Evolutionary conservation across 2,888 invertebrate genomes (phyloP).

Genomic region (Pristionchus japonicus): DNA sequence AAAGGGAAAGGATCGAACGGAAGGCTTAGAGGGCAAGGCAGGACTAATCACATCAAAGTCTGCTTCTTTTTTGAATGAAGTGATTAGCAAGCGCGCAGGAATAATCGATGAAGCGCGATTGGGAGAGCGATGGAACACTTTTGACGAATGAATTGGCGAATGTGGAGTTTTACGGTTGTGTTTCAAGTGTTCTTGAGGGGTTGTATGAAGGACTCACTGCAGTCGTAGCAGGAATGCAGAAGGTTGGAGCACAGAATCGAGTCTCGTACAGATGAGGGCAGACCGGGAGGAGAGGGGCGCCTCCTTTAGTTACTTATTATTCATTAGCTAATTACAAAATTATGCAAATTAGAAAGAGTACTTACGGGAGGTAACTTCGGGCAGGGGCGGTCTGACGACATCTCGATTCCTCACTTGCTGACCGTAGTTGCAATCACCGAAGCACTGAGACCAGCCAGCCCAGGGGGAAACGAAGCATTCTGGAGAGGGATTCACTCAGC

Average conservation of each 20-base stretch:
- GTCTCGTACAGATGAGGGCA: slow-evolving; percentile 48
- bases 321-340: too few relatives aligned
- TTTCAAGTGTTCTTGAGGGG: too few relatives aligned
- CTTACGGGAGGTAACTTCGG: slow-evolving; percentile 50
- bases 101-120: slow-evolving; percentile 20
- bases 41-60: slow-evolving; percentile 13
- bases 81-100: neutral
- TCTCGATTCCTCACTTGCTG: slow-evolving; percentile 58
- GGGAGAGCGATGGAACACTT: neutral
- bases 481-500: slow-evolving; percentile 37
- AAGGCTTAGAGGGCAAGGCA: neutral
- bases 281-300: slow-evolving; percentile 36
- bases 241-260: slow-evolving; percentile 44
- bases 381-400: slow-evolving; percentile 58
- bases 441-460: slow-evolving; percentile 59
- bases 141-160: too few relatives aligned
- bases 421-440: slow-evolving; percentile 57
- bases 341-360: neutral
- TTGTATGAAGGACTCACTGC: neutral
- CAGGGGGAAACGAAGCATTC: slow-evolving; percentile 61
- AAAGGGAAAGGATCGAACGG: slow-evolving; percentile 14
- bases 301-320: slow-evolving; percentile 32
- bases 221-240: neutral
- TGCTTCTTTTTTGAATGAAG: neutral
- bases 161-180: too few relatives aligned